Evolutionary conservation across 2,113 vertebrate species (phyloP), one percentile per base, ranked within the genome.

Genomic region (Ornithorhynchus anatinus): DNA sequence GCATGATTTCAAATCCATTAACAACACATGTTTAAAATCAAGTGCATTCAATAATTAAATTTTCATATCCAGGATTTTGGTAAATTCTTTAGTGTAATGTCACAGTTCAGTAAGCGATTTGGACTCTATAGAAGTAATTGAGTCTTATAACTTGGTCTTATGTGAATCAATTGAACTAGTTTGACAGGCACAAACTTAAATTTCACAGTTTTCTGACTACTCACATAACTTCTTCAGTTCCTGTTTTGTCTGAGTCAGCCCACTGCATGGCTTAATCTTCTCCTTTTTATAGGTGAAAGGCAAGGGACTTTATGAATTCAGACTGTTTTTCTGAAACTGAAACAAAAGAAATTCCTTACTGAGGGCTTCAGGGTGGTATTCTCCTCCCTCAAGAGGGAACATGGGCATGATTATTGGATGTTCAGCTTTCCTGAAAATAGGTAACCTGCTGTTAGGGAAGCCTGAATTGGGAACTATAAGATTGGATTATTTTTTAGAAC

Each of bases 171-270:
- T n/a, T n/a, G n/a, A n/a, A n/a, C n/a, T n/a, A n/a, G n/a, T n/a
- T n/a, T n/a, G n/a, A n/a, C n/a, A n/a, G n/a, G n/a, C 10, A 7
- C 42, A 31, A 33, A 16, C 27, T 23, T 25, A 42, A 69, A 58
- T 37, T 58, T 42, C 45, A 7, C 12, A 56, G 68, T 65, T 59
- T 59, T 25, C 47, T 39, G 58, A 65, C 40, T 66, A 42, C 61
- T 79, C 77, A 69, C 29, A 53, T 77, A 69, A 74, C 64, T 72
- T 32, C 54, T 59, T 42, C n/a, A 63, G 54, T 72, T 83, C 65
- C 80, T 79, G 74, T 72, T 87, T 77, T 71, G 75, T 81, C 74
- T 83, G 72, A 47, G 60, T 61, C 44, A 32, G 36, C 64, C 2
- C 10, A 52, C 48, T 76, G 58, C 31, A 48, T 43, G 65, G 56